Evolutionary conservation across 2,113 vertebrate genomes (phyloP), one percentile per base, ranked within the genome.

Genomic region (Chionomys nivalis): DNA sequence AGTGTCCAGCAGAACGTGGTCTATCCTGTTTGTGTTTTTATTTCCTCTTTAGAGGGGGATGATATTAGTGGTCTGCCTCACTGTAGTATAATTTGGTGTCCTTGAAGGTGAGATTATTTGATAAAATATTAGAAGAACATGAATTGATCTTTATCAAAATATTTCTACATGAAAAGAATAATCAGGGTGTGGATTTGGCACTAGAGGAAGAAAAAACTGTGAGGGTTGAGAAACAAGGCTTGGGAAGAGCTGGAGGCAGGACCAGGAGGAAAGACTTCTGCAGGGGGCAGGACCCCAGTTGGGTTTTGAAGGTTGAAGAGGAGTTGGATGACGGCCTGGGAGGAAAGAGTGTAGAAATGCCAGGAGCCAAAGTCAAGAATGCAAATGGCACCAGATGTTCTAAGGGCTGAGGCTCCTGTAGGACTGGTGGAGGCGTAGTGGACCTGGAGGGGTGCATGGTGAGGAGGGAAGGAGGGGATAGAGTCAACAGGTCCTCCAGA

Each of bases 361-460:
- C 12, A 52, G 65, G 19, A 47, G 66, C 21, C 36, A 52, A 13
- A 3, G 47, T 68, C n/a, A 33, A 24, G 68, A 55, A 28, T 31
- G 13, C 17, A 14, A 70, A 17, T n/a, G 3, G 12, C 28, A 16
- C 12, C 33, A 28, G n/a, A 16, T 39, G 36, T 39, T 72, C 47
- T 39, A 68, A 55, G 39, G 13, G 16, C n/a, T 44, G 70, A 75
- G 87, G n/a, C 1, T 13, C 47, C 23, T 52, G 47, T 16, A 8
- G 0, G 13, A n/a, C 2, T 33, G 16, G 83, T 49, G 39, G 81
- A 42, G 36, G 5, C 12, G 1, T 19, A 2, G 61, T 49, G 17
- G 26, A 19, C 5, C 9, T 0, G 0, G 31, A 7, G 33, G 87
- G 23, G 0, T 2, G 16, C 13, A 12, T 7, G 55, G 65, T n/a